Conservation (phyloP, 2,888 invertebrate species). For the Leuctra nigra region DNA sequence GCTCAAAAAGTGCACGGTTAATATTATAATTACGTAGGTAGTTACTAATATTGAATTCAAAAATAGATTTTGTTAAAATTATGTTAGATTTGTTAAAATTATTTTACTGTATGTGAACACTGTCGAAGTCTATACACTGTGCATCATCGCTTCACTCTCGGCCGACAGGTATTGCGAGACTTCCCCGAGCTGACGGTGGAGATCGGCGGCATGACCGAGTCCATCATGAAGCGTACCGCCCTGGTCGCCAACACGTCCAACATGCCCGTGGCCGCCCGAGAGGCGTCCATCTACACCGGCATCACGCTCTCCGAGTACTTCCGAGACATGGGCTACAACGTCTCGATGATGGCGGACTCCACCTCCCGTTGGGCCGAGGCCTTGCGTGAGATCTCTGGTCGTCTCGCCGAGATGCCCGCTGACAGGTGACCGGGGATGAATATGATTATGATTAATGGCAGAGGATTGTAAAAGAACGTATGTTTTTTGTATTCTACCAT, state of each 20-base stretch:
- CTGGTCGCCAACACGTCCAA: conserved; percentile 99
- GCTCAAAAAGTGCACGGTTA: no score
- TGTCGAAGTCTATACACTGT: no score
- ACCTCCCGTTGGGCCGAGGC: conserved; percentile 99
- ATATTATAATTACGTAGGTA: no score
- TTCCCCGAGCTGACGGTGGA: conserved; percentile 98
- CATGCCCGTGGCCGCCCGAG: conserved; percentile 99
- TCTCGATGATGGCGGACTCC: conserved; percentile 99
- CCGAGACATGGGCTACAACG: conserved; percentile 99
- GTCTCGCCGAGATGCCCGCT: conserved; percentile 99
- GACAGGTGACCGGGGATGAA: no score
- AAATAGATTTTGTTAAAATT: no score
- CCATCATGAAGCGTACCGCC: conserved; percentile 99
- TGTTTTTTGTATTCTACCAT: no score
- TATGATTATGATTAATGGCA: background rate
- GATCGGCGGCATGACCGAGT: conserved; percentile 92
- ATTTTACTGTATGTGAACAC: no score
- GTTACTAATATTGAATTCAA: no score
- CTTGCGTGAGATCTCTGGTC: conserved; percentile 97
- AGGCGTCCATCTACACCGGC: conserved; percentile 99
- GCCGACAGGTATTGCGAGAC: conserved; percentile 89
- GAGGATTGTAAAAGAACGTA: no score
- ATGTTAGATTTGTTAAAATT: no score
- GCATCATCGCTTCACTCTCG: no score
- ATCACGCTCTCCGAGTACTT: conserved; percentile 99